These are phyloP conservation scores for Eucera pruinosa DNA, from an alignment of 2,888 invertebrate species.

Conservation along the genomic window DNA sequence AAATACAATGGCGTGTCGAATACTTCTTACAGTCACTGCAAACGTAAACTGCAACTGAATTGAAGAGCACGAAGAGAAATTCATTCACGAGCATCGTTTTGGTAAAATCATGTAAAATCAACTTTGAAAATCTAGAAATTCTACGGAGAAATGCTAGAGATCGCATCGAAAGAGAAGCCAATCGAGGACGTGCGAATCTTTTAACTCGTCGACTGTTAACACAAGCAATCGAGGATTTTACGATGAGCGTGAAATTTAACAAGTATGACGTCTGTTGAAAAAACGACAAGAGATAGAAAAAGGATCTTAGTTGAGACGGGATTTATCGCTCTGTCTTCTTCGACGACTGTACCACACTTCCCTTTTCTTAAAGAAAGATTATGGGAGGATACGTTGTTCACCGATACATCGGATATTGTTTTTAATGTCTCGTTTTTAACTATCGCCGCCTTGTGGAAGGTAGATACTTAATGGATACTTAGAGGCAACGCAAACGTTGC, in stretches of 20 bases:
- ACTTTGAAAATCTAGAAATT: too few species aligned
- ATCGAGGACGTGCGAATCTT: conserved; percentile 14
- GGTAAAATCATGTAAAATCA: too few species aligned
- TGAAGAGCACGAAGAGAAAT: too few species aligned
- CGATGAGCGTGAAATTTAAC: conserved; percentile 26
- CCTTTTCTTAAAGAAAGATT: not conserved
- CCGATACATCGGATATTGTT: not conserved
- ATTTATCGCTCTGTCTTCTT: conserved; percentile 5
- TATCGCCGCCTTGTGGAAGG: not conserved
- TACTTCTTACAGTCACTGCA: too few species aligned
- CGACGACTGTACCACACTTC: not conserved
- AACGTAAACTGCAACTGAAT: too few species aligned
- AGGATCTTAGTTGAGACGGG: not conserved
- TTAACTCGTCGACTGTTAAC: not conserved
- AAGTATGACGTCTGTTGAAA: conserved; percentile 1
- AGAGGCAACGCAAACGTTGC: not conserved
- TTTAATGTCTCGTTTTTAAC: conserved; percentile 2
- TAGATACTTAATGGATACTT: conserved; percentile 14
- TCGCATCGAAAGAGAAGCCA: not conserved
- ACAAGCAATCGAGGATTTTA: conserved; percentile 27
- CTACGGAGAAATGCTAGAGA: too few species aligned
- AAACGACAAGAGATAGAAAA: not conserved
- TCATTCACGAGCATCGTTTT: too few species aligned
- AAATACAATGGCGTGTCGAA: too few species aligned
- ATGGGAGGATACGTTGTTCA: not conserved